Evolutionary conservation across 2,113 vertebrate genomes (phyloP).

Genomic region (Daubentonia madagascariensis): DNA sequence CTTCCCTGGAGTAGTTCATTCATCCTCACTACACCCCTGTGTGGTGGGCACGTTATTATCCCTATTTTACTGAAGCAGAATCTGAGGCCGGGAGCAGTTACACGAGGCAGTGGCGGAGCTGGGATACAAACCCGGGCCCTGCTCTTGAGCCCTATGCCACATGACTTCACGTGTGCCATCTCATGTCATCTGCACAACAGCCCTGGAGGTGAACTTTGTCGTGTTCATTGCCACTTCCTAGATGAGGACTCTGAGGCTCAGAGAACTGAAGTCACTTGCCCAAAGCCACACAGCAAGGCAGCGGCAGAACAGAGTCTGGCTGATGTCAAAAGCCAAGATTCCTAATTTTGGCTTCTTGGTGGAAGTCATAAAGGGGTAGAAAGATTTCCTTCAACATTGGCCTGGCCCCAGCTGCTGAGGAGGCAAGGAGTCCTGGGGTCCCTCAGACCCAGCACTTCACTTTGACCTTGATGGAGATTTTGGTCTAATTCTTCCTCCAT

Average conservation of each 20-base stretch:
- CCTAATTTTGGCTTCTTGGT: background rate
- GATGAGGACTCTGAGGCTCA: background rate
- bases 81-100: background rate
- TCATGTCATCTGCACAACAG: background rate
- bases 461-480: background rate
- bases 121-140: background rate
- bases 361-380: background rate
- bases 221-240: background rate
- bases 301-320: background rate
- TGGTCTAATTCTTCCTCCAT: background rate
- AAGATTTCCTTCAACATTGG: background rate
- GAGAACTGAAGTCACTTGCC: background rate
- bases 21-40: fast-evolving
- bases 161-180: background rate
- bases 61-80: background rate
- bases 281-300: background rate
- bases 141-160: background rate
- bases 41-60: background rate
- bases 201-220: background rate
- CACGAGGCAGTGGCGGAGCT: background rate
- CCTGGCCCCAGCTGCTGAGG: background rate
- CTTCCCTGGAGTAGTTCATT: background rate
- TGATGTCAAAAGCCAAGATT: background rate
- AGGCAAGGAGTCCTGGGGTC: background rate
- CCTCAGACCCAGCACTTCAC: background rate